Conservation (phyloP, 2,888 invertebrate species). For the Leptopterna dolabrata region DNA sequence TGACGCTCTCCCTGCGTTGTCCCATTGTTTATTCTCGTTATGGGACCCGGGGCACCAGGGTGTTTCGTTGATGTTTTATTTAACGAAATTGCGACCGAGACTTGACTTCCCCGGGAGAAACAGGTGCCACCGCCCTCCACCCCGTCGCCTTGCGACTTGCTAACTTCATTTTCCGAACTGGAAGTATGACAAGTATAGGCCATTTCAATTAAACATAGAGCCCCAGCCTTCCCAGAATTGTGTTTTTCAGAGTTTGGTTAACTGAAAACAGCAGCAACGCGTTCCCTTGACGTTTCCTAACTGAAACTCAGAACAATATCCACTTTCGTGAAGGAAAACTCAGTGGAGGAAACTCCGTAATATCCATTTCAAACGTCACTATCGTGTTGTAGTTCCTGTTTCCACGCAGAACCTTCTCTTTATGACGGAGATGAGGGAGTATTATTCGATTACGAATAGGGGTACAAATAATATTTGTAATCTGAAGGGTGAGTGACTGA, state of each 20-base stretch:
- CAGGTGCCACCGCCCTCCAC: constrained; percentile 20
- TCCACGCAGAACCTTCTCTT: too few relatives aligned
- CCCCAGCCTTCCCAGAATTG: neutral
- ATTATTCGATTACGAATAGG: too few relatives aligned
- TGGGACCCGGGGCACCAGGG: neutral
- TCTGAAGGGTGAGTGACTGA: too few relatives aligned
- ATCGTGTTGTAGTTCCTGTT: too few relatives aligned
- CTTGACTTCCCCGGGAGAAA: neutral
- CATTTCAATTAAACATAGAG: constrained; percentile 30
- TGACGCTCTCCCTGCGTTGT: neutral
- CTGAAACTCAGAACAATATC: too few relatives aligned
- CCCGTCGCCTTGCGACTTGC: constrained; percentile 16
- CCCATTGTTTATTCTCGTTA: constrained; percentile 37
- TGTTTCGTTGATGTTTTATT: constrained; percentile 38
- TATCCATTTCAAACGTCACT: too few relatives aligned
- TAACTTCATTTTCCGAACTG: constrained; percentile 23
- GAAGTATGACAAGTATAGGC: neutral
- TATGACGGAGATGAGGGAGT: too few relatives aligned
- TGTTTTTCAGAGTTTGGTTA: neutral
- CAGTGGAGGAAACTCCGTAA: too few relatives aligned
- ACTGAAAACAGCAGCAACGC: too few relatives aligned
- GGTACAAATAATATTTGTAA: too few relatives aligned
- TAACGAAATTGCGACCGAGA: constrained; percentile 40
- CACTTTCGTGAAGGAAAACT: too few relatives aligned
- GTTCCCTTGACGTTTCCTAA: too few relatives aligned